A percentile compares a stretch with the other conserved stretches of the same genome.
phyloP scores from a whole-genome alignment of 2,888 invertebrate species.

The Sicus ferrugineus region DNA sequence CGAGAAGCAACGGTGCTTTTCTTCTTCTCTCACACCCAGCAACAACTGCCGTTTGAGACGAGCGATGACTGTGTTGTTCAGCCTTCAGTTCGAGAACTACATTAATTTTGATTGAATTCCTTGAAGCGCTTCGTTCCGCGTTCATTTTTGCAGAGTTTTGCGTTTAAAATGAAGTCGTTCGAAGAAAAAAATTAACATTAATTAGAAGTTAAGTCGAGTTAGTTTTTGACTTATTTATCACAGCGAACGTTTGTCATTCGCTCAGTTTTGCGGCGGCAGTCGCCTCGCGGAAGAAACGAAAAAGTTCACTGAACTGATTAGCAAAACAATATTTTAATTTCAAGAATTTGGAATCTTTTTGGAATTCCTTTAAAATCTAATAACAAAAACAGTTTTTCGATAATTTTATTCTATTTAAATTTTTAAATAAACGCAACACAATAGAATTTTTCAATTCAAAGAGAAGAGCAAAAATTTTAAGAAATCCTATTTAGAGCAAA shows the following conservation, averaged over 20 bases:
- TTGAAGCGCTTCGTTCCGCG: too few species aligned
- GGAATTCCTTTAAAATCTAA: too few species aligned
- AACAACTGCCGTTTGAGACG: neutral
- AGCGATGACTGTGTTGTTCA: neutral
- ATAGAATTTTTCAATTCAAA: too few species aligned
- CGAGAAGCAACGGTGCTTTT: neutral
- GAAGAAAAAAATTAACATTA: conserved; percentile 5
- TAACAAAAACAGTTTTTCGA: too few species aligned
- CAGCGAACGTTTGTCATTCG: neutral
- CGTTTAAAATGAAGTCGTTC: neutral
- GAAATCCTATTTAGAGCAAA: too few species aligned
- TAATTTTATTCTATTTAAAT: too few species aligned
- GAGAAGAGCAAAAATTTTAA: too few species aligned
- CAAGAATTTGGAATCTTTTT: neutral
- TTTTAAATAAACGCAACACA: too few species aligned
- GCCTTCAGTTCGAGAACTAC: too few species aligned
- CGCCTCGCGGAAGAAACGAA: too few species aligned
- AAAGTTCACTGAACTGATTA: conserved; percentile 7
- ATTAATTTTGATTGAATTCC: too few species aligned
- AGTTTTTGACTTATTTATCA: neutral
- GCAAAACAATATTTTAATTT: neutral
- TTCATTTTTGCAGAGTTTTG: too few species aligned
- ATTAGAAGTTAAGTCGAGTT: neutral
- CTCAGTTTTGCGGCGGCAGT: neutral
- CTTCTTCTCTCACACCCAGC: neutral